phyloP scores from a whole-genome alignment of 2,888 invertebrate genomes.

The Silvanus unidentatus region DNA sequence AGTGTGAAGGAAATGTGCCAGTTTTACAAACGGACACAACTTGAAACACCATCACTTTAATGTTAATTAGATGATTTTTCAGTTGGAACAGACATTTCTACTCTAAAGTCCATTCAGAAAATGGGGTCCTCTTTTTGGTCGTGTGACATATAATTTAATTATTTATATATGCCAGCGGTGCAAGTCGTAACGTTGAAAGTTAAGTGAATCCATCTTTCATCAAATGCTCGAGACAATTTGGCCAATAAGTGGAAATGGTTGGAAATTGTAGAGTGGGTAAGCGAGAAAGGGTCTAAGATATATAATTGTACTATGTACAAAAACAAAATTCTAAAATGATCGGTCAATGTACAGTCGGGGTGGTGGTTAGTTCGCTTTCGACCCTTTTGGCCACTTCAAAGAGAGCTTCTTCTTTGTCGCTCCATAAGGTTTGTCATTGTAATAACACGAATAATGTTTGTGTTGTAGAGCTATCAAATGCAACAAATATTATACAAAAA shows the following conservation, averaged over 20 bases:
- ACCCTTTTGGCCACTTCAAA: slow-evolving; percentile 27
- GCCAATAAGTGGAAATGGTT: background rate
- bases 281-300: slow-evolving; percentile 20
- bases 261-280: slow-evolving; percentile 5
- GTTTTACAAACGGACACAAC: too few relatives aligned
- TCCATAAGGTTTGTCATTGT: slow-evolving; percentile 1
- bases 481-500: too few relatives aligned
- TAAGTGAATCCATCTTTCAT: too few relatives aligned
- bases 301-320: slow-evolving; percentile 19
- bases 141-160: too few relatives aligned
- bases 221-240: background rate
- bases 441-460: slow-evolving; percentile 5
- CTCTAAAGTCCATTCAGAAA: too few relatives aligned
- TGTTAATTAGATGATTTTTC: too few relatives aligned
- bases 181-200: too few relatives aligned
- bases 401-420: slow-evolving; percentile 18
- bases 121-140: too few relatives aligned
- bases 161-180: too few relatives aligned
- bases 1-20: too few relatives aligned
- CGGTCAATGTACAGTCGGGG: slow-evolving; percentile 7
- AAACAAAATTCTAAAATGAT: slow-evolving; percentile 16
- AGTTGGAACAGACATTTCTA: too few relatives aligned
- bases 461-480: background rate
- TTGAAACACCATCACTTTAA: too few relatives aligned
- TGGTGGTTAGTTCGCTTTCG: slow-evolving; percentile 16